Conservation (phyloP, 2,113 vertebrate genomes). For the Hemiprocne comata region DNA sequence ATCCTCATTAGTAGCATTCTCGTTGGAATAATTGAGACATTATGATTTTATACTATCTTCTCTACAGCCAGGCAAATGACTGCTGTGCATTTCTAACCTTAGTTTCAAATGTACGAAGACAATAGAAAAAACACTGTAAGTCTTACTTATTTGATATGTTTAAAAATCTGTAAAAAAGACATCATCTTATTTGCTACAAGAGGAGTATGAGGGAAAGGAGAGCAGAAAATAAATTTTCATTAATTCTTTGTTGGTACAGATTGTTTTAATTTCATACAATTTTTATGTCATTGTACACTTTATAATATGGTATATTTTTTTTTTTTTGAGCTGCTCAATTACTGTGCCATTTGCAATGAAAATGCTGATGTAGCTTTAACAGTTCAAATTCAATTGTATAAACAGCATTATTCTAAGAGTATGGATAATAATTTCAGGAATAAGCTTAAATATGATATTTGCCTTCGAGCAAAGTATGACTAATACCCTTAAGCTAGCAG, state of each 20-base stretch:
- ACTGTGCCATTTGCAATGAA: neutral
- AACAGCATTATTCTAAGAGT: neutral
- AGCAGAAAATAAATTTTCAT: neutral
- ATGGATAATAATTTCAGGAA: neutral
- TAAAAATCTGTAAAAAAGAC: neutral
- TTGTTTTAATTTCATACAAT: neutral
- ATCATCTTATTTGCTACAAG: neutral
- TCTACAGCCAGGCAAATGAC: neutral
- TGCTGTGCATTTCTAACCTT: conserved; percentile 8
- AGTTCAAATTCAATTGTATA: neutral
- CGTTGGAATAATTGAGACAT: neutral
- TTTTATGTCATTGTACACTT: neutral
- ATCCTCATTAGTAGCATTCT: neutral
- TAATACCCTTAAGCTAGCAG: neutral
- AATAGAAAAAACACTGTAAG: neutral
- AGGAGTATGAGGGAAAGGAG: neutral
- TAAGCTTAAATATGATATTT: neutral
- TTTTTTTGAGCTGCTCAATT: neutral
- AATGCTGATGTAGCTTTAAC: conserved; percentile 1
- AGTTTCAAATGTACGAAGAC: neutral
- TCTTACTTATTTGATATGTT: neutral
- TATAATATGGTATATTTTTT: neutral
- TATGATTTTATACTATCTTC: conserved; percentile 4
- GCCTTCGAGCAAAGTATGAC: neutral
- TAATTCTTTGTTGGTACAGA: neutral